Evolutionary conservation across 2,797 vertebrate genomes (phyloP), one percentile per base, ranked within the genome.

Genomic region (Lacerta agilis): DNA sequence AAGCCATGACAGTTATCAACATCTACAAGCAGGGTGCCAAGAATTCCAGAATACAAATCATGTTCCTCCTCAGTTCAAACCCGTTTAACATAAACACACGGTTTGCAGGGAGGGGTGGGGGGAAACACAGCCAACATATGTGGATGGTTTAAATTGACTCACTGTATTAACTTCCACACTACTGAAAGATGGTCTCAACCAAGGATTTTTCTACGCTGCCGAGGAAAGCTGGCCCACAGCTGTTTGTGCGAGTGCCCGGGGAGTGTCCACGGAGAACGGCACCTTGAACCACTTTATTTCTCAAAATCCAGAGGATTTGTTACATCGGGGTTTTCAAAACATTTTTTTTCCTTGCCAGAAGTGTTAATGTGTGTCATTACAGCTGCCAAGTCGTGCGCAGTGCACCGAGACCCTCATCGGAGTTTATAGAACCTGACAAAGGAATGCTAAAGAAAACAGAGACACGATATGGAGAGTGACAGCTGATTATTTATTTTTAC

Each of bases 121-220:
- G 94, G 88, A 81, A 89, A 83, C 93, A 45, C 85, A 92, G 92
- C 71, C 94, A 64, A 64, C 89, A 93, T 92, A 95, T 89, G 81
- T 83, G 92, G 93, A 92, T 89, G 92, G 91, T 95, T 91, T 95
- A 90, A 91, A 93, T 93, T 94, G 92, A 95, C 95, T 96, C 93
- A 89, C 25, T 91, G 0, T 83, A 94, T 96, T 95, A 95, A 95
- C 87, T 94, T 95, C 29, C 25, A 94, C 67, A 84, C 86, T 90
- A 92, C 87, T 89, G 71, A 94, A 85, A 94, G 88, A 88, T 82
- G 78, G 89, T 92, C 94, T 92, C 88, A 88, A 55, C 83, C 89
- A 83, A 41, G 23, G 83, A 76, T 38, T 92, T 93, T 91, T 43
- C 23, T 5, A 79, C 1, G 76, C 38, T 64, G 55, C 75, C 67